Base-by-base conservation (phyloP, 2,888 invertebrate genomes). In the Coelinius sp. region DNA sequence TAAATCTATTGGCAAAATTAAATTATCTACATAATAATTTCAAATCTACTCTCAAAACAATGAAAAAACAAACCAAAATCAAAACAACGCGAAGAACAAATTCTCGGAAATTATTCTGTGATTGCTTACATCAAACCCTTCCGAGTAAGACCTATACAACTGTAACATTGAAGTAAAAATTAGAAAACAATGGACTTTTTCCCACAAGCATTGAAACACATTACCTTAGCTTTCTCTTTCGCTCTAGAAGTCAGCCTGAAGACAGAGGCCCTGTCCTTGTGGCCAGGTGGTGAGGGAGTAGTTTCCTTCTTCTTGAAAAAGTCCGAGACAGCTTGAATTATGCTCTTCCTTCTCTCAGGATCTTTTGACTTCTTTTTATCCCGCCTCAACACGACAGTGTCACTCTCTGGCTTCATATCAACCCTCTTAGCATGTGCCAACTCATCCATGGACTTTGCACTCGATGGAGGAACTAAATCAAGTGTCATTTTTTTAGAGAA, bases 261-360 rank as follows among this genome's bases (percentile, higher is more conserved):
- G 81, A 91, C 90, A 70, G 91, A 90, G 75, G 91, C 90, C 77
- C 89, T 88, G 65, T 89, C 89, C 78, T 89, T 89, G 8, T 85
- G 83, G 70, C 81, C 82, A 41, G 85, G 78, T 1, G 87, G 83
- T 41, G 84, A 85, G 68, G 78, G 88, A 53, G 87, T 89, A 82
- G 90, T 89, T 84, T 91, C 92, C 82, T 92, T 91, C 80, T 93
- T 92, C 86, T 94, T 93, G 85, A 96, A 94, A 86, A 96, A 94
- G 85, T 93, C 95, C 17, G 95, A 93, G 75, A 96, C 92, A 66
- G 95, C 92, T 88, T 94, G 95, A 82, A 95, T 95, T 67, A 96
- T 92, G 87, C 95, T 95, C 82, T 93, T 94, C 74, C 95, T 90
- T 75, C 95, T 90, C 81, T 94, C 94, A 0, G 92, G 90, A 84